phyloP scores from a whole-genome alignment of 2,888 invertebrate genomes.

The Dolomedes plantarius region DNA sequence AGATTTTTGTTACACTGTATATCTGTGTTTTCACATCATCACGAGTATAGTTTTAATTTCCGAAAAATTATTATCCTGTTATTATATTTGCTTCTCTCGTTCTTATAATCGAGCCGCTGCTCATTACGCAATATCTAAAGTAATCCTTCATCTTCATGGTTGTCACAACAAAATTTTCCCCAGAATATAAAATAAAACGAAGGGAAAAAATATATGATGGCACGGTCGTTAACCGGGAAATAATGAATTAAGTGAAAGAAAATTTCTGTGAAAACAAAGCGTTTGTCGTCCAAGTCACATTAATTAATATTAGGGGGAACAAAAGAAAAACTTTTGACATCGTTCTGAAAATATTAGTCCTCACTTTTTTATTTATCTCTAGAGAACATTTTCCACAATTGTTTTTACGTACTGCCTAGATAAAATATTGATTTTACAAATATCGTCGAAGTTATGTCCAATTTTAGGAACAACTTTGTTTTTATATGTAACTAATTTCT shows the following conservation, averaged over 20 bases:
- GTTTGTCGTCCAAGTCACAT: slow-evolving; percentile 51
- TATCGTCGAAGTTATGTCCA: neutral
- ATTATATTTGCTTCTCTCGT: neutral
- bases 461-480: too few species aligned
- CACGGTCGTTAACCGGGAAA: neutral
- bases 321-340: slow-evolving; percentile 66
- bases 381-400: neutral
- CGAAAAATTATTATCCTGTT: too few species aligned
- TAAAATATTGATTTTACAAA: slow-evolving; percentile 6
- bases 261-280: slow-evolving; percentile 55
- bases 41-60: too few species aligned
- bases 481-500: too few species aligned
- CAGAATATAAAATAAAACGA: neutral
- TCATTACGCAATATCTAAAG: slow-evolving; percentile 2
- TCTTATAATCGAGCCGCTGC: neutral
- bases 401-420: neutral
- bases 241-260: slow-evolving; percentile 18
- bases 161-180: slow-evolving; percentile 7
- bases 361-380: slow-evolving; percentile 20
- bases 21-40: too few species aligned
- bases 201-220: neutral
- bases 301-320: slow-evolving; percentile 60
- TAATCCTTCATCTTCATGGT: slow-evolving; percentile 2
- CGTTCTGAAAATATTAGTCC: slow-evolving; percentile 59
- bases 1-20: too few species aligned